phyloP scores from a whole-genome alignment of 2,113 vertebrate genomes.

The Phoenicopterus ruber region DNA sequence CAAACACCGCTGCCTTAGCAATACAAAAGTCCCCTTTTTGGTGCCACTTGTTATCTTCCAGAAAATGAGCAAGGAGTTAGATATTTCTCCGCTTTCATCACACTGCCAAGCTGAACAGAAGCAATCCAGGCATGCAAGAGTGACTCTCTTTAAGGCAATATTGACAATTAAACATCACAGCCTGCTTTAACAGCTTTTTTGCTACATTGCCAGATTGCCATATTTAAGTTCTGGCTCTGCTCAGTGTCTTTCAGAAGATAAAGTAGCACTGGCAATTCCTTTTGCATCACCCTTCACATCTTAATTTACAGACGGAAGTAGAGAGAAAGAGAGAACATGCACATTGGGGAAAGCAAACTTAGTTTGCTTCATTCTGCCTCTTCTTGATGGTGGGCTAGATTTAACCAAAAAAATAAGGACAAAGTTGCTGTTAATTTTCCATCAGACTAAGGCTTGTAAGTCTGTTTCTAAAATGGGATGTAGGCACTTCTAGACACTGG shows the following conservation, averaged over 20 bases:
- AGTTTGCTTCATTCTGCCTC: background rate
- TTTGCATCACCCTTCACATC: background rate
- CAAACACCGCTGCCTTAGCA: background rate
- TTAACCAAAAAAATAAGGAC: background rate
- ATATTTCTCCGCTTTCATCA: background rate
- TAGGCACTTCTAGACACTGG: background rate
- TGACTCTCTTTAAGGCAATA: background rate
- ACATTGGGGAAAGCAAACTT: background rate
- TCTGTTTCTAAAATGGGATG: background rate
- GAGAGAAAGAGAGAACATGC: background rate
- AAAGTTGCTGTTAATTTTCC: background rate
- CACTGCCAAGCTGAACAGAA: background rate
- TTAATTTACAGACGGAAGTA: background rate
- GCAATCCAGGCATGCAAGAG: background rate
- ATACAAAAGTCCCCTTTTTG: background rate
- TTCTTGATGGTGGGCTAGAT: background rate
- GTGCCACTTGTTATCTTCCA: background rate
- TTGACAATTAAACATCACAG: slow-evolving; percentile 4
- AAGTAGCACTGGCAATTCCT: background rate
- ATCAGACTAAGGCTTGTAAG: background rate
- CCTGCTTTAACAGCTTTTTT: slow-evolving; percentile 35
- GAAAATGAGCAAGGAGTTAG: background rate
- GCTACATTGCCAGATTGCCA: background rate
- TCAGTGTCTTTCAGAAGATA: background rate
- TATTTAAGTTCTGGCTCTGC: background rate